A percentile compares a stretch with the other conserved stretches of the same genome.
Evolutionary conservation across 1,140 invertebrate genomes (phyloP).

Genomic region (Planococcus citri): DNA sequence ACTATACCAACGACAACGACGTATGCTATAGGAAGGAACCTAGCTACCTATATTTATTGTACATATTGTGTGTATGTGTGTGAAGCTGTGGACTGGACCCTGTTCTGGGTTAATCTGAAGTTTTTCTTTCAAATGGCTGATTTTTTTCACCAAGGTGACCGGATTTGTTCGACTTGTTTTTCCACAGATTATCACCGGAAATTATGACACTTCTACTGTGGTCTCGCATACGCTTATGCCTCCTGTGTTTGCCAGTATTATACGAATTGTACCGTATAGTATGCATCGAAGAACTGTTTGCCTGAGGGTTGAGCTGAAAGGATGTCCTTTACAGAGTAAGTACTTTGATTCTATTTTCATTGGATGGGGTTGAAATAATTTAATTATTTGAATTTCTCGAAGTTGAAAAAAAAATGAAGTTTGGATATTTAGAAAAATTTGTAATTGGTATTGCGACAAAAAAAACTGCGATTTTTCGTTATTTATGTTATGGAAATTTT

Average conservation of each 20-base stretch:
- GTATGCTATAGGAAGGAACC: no score
- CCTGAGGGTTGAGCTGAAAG: slow-evolving; percentile 71
- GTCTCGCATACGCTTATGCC: slow-evolving; percentile 60
- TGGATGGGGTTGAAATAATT: no score
- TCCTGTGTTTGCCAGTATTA: slow-evolving; percentile 61
- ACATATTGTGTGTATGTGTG: no score
- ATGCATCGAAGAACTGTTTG: slow-evolving; percentile 70
- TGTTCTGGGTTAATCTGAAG: not conserved
- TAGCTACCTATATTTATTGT: no score
- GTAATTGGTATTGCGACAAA: no score
- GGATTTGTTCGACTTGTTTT: not conserved
- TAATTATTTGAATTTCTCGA: no score
- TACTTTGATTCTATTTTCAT: not conserved
- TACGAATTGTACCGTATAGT: slow-evolving; percentile 72
- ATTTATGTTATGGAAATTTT: no score
- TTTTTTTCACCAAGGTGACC: not conserved
- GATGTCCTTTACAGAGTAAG: slow-evolving; percentile 50
- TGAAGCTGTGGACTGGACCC: not conserved
- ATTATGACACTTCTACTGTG: slow-evolving; percentile 68
- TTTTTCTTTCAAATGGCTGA: not conserved
- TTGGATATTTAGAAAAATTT: no score
- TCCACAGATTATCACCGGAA: slow-evolving; percentile 58
- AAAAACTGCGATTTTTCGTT: no score
- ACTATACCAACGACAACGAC: no score
- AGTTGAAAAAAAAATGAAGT: no score